These are phyloP conservation scores for Damaliscus lunatus DNA, from an alignment of 2,113 vertebrate species.

Conservation along the genomic window DNA sequence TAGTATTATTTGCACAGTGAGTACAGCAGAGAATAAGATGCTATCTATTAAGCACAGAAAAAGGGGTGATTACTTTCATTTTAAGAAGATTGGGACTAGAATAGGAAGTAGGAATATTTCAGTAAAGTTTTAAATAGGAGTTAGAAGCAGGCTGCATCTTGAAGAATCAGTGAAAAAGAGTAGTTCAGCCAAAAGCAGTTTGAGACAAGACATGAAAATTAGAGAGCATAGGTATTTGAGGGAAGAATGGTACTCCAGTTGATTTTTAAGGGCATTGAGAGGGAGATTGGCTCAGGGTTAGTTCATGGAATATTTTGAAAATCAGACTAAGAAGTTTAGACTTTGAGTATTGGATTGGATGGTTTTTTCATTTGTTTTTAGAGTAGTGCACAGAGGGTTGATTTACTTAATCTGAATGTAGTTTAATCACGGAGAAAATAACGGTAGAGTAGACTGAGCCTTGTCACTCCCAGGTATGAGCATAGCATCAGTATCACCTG, in stretches of 20 bases:
- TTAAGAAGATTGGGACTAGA: neutral
- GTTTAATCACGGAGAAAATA: neutral
- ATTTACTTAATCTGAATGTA: neutral
- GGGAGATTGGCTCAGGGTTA: neutral
- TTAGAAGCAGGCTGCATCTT: neutral
- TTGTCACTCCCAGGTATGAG: neutral
- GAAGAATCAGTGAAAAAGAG: neutral
- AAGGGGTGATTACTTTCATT: neutral
- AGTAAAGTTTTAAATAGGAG: conserved; percentile 8
- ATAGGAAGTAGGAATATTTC: neutral
- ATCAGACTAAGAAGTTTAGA: neutral
- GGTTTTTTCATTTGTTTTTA: neutral
- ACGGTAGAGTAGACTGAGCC: neutral
- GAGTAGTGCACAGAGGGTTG: neutral
- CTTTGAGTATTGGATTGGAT: neutral
- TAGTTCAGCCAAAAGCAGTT: neutral
- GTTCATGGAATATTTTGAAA: neutral
- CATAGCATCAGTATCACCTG: neutral
- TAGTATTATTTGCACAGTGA: neutral
- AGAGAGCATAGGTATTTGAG: neutral
- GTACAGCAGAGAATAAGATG: neutral
- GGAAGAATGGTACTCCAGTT: neutral
- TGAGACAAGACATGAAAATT: neutral
- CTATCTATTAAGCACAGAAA: neutral
- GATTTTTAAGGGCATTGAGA: neutral